Evolutionary conservation across 2,113 vertebrate species (phyloP).

Genomic region (Setophaga kirtlandii): DNA sequence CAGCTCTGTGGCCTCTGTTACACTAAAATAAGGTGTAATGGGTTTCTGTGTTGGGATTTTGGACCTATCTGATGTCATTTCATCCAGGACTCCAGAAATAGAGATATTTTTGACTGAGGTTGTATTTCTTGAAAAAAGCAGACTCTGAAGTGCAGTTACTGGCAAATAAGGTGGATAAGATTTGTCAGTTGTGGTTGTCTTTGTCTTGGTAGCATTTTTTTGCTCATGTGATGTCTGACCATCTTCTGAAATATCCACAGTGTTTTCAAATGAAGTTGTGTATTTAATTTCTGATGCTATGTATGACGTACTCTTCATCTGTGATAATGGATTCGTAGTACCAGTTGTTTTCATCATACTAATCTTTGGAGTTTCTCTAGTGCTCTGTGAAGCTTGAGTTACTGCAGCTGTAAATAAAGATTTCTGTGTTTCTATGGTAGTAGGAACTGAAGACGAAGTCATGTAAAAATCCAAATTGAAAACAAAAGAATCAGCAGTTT

Average conservation of each 20-base stretch:
- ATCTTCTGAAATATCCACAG: neutral
- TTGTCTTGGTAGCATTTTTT: conserved; percentile 1
- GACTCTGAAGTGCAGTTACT: neutral
- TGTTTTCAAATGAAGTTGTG: conserved; percentile 8
- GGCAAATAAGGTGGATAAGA: neutral
- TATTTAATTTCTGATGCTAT: conserved; percentile 33
- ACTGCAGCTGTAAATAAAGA: conserved; percentile 1
- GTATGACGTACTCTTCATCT: neutral
- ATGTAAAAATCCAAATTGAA: neutral
- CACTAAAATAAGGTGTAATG: neutral
- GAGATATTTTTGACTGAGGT: conserved; percentile 14
- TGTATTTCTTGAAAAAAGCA: neutral
- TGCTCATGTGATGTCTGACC: neutral
- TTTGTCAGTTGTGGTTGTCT: neutral
- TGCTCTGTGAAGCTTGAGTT: neutral
- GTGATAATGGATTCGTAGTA: neutral
- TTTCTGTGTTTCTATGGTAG: neutral
- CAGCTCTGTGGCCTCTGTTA: conserved; percentile 17
- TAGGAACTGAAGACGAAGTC: conserved; percentile 18
- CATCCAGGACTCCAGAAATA: neutral
- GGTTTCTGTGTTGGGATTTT: neutral
- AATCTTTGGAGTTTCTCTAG: neutral
- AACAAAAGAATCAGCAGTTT: neutral
- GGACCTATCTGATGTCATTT: neutral
- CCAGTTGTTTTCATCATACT: neutral